phyloP scores from a whole-genome alignment of 2,888 invertebrate species.

The Euplexia lucipara region DNA sequence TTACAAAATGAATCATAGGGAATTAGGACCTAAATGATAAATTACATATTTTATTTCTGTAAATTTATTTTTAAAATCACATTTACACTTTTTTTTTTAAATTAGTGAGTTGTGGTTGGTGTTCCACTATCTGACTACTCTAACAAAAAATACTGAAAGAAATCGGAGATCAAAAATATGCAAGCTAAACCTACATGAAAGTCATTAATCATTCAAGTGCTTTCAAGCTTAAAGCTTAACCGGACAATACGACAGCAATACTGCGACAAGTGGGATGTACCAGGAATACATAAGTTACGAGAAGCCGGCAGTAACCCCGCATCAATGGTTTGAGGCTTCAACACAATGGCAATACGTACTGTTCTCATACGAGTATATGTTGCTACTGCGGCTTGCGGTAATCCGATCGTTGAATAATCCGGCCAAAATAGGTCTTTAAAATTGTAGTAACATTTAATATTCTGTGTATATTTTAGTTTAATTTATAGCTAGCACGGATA shows the following conservation, averaged over 20 bases:
- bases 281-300: constrained; percentile 45
- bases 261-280: constrained; percentile 26
- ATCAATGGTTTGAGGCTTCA: constrained; percentile 42
- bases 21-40: too few relatives aligned
- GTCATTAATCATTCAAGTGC: constrained; percentile 10
- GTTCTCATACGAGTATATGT: constrained; percentile 39
- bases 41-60: too few relatives aligned
- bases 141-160: too few relatives aligned
- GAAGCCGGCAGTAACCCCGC: constrained; percentile 12
- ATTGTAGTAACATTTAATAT: too few relatives aligned
- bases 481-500: too few relatives aligned
- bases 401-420: constrained; percentile 40
- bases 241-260: constrained; percentile 14
- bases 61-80: too few relatives aligned
- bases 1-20: too few relatives aligned
- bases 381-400: constrained; percentile 45
- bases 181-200: neutral
- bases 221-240: constrained; percentile 23
- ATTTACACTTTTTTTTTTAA: too few relatives aligned
- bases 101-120: too few relatives aligned
- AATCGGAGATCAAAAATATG: neutral
- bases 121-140: too few relatives aligned
- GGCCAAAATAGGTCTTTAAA: constrained; percentile 16
- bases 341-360: constrained; percentile 48
- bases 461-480: too few relatives aligned